phyloP scores from a whole-genome alignment of 2,113 vertebrate species.

The Crotophaga sulcirostris region DNA sequence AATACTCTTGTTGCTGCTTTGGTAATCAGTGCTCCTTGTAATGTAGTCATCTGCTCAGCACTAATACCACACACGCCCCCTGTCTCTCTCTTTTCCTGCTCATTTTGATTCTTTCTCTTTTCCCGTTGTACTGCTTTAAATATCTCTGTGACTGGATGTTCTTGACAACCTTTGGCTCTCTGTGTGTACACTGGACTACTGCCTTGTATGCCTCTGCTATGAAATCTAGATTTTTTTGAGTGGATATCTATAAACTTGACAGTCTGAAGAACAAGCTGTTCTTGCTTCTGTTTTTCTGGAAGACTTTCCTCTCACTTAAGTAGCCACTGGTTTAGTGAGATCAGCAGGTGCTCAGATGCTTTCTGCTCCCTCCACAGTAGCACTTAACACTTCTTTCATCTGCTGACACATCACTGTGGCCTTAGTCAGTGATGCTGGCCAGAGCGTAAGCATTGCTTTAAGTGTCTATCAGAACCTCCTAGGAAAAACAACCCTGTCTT shows the following conservation, averaged over 20 bases:
- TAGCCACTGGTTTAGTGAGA: neutral
- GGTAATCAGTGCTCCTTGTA: neutral
- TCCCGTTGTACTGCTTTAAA: neutral
- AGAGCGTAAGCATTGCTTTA: slow-evolving; percentile 14
- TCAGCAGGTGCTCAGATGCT: neutral
- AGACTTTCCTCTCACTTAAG: neutral
- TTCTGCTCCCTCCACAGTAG: neutral
- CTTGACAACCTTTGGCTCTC: neutral
- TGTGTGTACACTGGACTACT: neutral
- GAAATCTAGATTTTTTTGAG: neutral
- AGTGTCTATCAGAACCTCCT: neutral
- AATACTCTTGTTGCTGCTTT: neutral
- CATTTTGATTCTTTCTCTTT: neutral
- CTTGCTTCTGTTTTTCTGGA: slow-evolving; percentile 1
- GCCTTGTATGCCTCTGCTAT: neutral
- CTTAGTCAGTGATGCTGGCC: neutral
- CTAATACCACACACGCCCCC: neutral
- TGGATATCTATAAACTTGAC: neutral
- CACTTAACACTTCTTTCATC: slow-evolving; percentile 24
- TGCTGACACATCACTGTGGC: neutral
- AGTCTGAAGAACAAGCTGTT: neutral
- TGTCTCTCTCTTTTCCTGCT: neutral
- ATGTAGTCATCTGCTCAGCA: neutral
- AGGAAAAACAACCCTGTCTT: neutral
- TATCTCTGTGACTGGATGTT: neutral